Conservation (phyloP, 2,113 vertebrate genomes). For the Silurus meridionalis region DNA sequence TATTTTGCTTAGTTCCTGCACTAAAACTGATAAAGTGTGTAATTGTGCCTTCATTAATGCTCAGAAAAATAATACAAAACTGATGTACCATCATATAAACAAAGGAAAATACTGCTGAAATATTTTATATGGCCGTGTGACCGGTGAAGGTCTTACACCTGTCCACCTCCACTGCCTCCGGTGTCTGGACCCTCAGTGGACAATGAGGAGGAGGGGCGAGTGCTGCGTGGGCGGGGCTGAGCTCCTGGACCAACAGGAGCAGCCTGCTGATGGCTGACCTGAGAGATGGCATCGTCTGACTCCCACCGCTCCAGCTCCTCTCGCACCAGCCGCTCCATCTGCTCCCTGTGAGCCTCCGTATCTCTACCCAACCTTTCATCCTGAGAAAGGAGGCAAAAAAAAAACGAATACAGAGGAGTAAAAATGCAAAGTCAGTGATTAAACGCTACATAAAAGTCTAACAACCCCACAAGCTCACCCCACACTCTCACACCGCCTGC, state of each 20-base stretch:
- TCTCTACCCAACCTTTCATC: constrained; percentile 87
- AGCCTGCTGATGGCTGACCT: constrained; percentile 79
- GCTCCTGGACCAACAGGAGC: constrained; percentile 68
- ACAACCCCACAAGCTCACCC: not conserved
- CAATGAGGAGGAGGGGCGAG: constrained; percentile 83
- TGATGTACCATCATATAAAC: not conserved
- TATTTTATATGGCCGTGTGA: not conserved
- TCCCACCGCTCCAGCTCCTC: constrained; percentile 95
- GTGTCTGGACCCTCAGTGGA: constrained; percentile 81
- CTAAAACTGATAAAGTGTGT: not conserved
- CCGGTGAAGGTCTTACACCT: constrained; percentile 65
- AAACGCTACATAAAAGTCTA: not conserved
- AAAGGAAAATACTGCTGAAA: not conserved
- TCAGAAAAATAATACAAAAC: not conserved
- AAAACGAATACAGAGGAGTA: not conserved
- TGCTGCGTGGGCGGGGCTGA: constrained; percentile 72
- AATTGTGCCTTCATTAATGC: not conserved
- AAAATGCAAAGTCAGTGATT: not conserved
- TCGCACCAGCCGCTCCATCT: constrained; percentile 88
- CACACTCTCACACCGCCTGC: too few species aligned
- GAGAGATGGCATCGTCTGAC: constrained; percentile 83
- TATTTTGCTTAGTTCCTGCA: not conserved
- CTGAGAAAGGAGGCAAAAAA: constrained; percentile 60
- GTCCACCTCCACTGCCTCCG: constrained; percentile 60
- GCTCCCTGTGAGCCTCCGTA: constrained; percentile 83